phyloP scores from a whole-genome alignment of 2,113 vertebrate species.

The Alosa alosa region DNA sequence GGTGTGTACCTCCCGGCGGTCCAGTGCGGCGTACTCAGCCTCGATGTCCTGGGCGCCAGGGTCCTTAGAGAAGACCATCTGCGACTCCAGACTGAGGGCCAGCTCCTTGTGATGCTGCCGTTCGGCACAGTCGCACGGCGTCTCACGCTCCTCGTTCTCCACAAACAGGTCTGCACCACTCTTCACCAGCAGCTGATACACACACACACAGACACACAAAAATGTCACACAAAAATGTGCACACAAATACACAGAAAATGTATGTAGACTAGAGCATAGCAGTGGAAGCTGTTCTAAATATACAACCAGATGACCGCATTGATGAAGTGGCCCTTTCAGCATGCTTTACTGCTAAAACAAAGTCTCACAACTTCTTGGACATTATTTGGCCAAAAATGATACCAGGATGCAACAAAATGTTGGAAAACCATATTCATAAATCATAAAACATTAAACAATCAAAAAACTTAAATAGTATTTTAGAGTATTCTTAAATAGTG shows the following conservation, averaged over 20 bases:
- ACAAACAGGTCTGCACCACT: conserved; percentile 91
- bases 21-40: conserved; percentile 93
- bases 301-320: neutral
- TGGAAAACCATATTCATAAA: neutral
- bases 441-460: neutral
- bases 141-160: conserved; percentile 96
- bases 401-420: neutral
- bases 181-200: conserved; percentile 76
- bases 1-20: conserved; percentile 86
- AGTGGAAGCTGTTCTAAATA: neutral
- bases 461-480: neutral
- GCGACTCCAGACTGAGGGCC: conserved; percentile 94
- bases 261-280: neutral
- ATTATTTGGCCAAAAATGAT: neutral
- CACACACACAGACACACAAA: neutral
- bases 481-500: neutral
- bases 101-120: conserved; percentile 95
- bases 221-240: neutral
- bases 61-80: conserved; percentile 97
- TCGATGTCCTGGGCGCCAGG: conserved; percentile 92
- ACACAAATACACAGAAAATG: neutral
- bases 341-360: neutral
- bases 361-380: neutral
- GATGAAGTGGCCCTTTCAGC: neutral
- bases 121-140: conserved; percentile 97